phyloP scores from a whole-genome alignment of 1,140 invertebrate species.

The Diorhabda sublineata region DNA sequence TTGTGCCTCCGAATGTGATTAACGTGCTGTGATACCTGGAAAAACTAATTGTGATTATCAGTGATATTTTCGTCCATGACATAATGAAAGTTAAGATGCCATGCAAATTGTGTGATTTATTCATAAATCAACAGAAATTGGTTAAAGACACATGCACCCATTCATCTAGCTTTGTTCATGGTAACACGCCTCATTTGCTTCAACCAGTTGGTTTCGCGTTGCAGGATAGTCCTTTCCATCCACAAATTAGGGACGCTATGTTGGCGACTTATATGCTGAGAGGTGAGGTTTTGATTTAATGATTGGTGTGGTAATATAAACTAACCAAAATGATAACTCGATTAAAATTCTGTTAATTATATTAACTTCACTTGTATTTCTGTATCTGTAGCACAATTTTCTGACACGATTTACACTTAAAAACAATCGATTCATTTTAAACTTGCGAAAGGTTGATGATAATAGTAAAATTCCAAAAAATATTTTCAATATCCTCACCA shows the following conservation, averaged over 20 bases:
- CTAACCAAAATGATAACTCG: no score
- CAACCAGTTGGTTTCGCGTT: constrained; percentile 45
- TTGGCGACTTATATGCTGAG: constrained; percentile 53
- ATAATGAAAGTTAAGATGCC: constrained; percentile 49
- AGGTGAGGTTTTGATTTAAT: constrained; percentile 45
- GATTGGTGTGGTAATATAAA: no score
- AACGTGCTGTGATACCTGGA: constrained; percentile 30
- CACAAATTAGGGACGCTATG: constrained; percentile 56
- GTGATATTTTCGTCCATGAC: constrained; percentile 28
- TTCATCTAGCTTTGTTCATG: constrained; percentile 45
- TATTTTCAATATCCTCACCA: no score
- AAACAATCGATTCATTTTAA: no score
- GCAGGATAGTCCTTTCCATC: constrained; percentile 44
- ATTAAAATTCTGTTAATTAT: no score
- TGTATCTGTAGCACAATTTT: no score
- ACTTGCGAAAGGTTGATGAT: no score
- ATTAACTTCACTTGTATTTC: no score
- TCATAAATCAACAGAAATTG: constrained; percentile 44
- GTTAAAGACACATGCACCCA: constrained; percentile 47
- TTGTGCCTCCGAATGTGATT: constrained; percentile 25
- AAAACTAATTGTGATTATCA: constrained; percentile 32
- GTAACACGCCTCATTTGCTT: constrained; percentile 40
- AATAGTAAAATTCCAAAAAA: no score
- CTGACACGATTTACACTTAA: no score
- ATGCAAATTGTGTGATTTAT: constrained; percentile 51